Percentiles rank a stretch among this genome's conserved stretches.
These are phyloP conservation scores for Archivesica marissinica DNA, from an alignment of 1,140 invertebrate genomes.

Conservation along the genomic window DNA sequence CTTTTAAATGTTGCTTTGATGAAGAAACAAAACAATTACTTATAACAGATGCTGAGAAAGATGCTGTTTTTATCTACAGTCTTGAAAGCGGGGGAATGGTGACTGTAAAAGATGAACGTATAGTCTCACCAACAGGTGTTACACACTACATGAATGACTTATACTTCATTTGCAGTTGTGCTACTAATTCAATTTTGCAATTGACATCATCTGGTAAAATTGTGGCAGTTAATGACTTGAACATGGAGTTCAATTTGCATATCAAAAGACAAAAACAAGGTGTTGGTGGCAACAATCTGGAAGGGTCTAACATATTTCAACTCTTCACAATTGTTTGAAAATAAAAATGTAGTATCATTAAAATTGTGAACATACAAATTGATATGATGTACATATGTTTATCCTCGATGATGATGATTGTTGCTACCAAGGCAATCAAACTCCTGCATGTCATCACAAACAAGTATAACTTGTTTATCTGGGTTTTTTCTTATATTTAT, in stretches of 20 bases:
- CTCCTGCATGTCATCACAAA: too few relatives aligned
- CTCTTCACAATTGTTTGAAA: background rate
- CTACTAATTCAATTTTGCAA: too few relatives aligned
- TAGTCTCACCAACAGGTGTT: background rate
- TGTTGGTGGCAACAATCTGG: background rate
- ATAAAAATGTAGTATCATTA: too few relatives aligned
- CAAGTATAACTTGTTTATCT: too few relatives aligned
- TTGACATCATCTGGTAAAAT: too few relatives aligned
- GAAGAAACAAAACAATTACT: background rate
- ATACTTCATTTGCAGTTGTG: too few relatives aligned
- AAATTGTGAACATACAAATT: too few relatives aligned
- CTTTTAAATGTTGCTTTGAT: background rate
- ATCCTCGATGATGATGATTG: too few relatives aligned
- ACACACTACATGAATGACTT: background rate
- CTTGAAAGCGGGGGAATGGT: background rate
- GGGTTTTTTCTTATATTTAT: too few relatives aligned
- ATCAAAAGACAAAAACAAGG: background rate
- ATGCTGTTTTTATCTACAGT: background rate
- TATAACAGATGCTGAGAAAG: background rate
- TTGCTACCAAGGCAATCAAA: too few relatives aligned
- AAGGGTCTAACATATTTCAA: background rate
- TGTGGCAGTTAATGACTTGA: too few relatives aligned
- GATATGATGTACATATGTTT: too few relatives aligned
- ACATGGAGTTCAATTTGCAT: constrained; percentile 9
- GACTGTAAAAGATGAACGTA: background rate